A percentile compares a stretch with the other conserved stretches of the same genome.
phyloP scores from a whole-genome alignment of 1,140 invertebrate genomes.

The Lamellibrachia luymesi region DNA sequence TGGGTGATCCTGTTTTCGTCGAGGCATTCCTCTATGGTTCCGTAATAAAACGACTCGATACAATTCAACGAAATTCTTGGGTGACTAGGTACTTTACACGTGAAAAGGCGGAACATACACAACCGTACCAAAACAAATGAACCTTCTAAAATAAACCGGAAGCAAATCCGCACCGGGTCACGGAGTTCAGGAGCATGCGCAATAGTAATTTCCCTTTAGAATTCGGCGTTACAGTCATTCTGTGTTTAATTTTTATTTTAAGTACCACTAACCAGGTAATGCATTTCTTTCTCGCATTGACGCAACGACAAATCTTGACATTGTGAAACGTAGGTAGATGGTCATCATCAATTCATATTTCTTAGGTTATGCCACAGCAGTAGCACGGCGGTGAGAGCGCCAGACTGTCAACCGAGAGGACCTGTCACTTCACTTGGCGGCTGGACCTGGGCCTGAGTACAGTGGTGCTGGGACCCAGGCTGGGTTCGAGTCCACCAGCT shows the following conservation, averaged over 20 bases:
- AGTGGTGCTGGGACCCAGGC: too few species aligned
- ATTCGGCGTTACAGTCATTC: background rate
- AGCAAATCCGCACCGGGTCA: slow-evolving; percentile 24
- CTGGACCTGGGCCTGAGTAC: background rate
- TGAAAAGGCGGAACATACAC: slow-evolving; percentile 28
- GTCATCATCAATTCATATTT: background rate
- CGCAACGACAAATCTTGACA: background rate
- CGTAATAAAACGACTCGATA: slow-evolving; percentile 34
- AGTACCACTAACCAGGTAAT: background rate
- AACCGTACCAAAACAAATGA: slow-evolving; percentile 33
- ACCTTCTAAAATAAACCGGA: slow-evolving; percentile 37
- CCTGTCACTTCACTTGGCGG: too few species aligned
- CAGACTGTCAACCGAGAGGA: too few species aligned
- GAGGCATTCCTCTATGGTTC: slow-evolving; percentile 58
- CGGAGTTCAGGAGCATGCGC: background rate
- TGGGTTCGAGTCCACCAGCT: too few species aligned
- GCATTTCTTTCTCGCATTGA: background rate
- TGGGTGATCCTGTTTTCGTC: slow-evolving; percentile 66
- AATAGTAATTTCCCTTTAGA: background rate
- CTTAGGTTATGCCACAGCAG: background rate
- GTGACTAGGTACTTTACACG: slow-evolving; percentile 39
- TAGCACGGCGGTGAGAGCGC: background rate
- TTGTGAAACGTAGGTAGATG: background rate
- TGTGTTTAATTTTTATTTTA: background rate
- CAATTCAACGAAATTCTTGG: slow-evolving; percentile 30